A percentile compares a stretch with the other conserved stretches of the same genome.
These are phyloP conservation scores for Tenthredo amoena DNA, from an alignment of 2,888 invertebrate genomes.

Conservation along the genomic window DNA sequence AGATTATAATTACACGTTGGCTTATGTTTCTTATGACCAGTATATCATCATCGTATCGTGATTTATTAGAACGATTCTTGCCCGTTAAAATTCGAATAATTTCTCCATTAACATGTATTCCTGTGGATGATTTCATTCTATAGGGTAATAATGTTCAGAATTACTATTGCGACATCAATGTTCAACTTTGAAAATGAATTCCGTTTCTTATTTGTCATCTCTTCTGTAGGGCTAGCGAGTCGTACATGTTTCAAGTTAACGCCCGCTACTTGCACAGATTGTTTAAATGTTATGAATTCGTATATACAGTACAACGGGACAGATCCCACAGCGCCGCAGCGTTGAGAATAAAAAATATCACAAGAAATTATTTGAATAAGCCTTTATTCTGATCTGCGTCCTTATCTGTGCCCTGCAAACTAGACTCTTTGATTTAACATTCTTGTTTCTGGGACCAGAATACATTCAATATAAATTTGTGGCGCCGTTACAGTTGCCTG, in stretches of 20 bases:
- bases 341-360: not conserved
- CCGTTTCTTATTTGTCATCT: not conserved
- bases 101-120: not conserved
- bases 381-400: not conserved
- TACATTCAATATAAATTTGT: not conserved
- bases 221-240: not conserved
- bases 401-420: not conserved
- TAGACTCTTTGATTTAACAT: not conserved
- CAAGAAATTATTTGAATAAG: not conserved
- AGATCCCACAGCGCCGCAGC: not conserved
- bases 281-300: not conserved
- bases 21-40: constrained; percentile 1
- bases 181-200: not conserved
- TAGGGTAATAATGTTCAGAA: not conserved
- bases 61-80: not conserved
- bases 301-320: not conserved
- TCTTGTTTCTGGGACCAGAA: not conserved
- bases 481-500: not conserved
- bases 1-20: not conserved
- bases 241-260: not conserved
- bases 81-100: not conserved
- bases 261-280: not conserved
- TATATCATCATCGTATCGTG: not conserved
- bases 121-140: not conserved
- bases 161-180: not conserved